These are phyloP conservation scores for Laothoe populi DNA, from an alignment of 2,888 invertebrate genomes.

Conservation along the genomic window DNA sequence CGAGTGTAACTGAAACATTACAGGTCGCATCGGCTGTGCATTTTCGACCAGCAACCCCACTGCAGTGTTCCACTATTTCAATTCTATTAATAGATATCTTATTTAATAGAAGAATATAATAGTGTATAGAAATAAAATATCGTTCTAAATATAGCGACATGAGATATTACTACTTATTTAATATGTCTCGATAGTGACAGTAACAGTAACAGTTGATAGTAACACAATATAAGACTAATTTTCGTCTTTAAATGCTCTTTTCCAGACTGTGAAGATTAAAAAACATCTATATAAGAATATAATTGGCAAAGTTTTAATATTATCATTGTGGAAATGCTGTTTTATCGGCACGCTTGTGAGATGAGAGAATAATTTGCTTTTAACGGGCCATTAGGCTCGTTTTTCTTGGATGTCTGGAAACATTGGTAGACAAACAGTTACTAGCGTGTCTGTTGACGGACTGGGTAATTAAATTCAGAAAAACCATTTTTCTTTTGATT, in stretches of 20 bases:
- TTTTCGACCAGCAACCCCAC: slow-evolving; percentile 44
- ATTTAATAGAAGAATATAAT: neutral
- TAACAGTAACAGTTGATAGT: neutral
- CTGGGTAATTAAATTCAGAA: slow-evolving; percentile 3
- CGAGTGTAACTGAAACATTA: slow-evolving; percentile 54
- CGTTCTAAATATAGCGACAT: too few species aligned
- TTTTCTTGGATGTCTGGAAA: slow-evolving; percentile 36
- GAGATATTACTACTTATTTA: too few species aligned
- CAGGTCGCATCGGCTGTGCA: slow-evolving; percentile 43
- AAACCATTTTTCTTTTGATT: neutral
- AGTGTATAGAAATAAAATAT: neutral
- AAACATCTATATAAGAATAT: slow-evolving; percentile 19
- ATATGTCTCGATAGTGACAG: too few species aligned
- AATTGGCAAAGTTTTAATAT: slow-evolving; percentile 22
- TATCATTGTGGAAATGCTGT: slow-evolving; percentile 7
- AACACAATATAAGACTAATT: neutral
- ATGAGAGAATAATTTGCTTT: slow-evolving; percentile 27
- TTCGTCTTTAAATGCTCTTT: neutral
- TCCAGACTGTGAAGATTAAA: neutral
- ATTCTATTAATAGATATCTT: slow-evolving; percentile 28
- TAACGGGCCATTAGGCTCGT: slow-evolving; percentile 42
- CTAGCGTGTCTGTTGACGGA: neutral
- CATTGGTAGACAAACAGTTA: neutral
- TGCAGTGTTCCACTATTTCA: slow-evolving; percentile 30
- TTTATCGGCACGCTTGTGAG: neutral